These are phyloP conservation scores for Limonius californicus DNA, from an alignment of 1,140 invertebrate genomes.

Conservation along the genomic window DNA sequence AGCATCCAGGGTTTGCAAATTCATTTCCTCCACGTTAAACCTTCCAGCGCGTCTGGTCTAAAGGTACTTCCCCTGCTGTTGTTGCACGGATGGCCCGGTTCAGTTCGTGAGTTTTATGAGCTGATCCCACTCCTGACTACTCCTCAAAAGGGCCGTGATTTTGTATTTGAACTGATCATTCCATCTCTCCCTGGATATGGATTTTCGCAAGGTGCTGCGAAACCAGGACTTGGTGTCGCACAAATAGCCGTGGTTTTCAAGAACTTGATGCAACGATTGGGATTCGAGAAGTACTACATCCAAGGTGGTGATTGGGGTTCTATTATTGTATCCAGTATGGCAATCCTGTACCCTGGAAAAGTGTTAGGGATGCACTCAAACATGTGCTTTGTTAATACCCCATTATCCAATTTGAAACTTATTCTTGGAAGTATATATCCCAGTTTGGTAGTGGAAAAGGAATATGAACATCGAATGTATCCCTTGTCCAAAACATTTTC, in stretches of 20 bases:
- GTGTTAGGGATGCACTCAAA: conserved; percentile 66
- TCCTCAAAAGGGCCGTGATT: conserved; percentile 52
- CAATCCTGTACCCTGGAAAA: conserved; percentile 65
- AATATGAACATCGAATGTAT: conserved; percentile 57
- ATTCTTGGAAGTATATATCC: conserved; percentile 56
- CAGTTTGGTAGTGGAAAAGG: conserved; percentile 54
- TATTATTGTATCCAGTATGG: conserved; percentile 57
- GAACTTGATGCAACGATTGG: conserved; percentile 81
- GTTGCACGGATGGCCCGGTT: conserved; percentile 89
- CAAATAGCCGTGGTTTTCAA: conserved; percentile 72
- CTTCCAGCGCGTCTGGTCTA: conserved; percentile 53
- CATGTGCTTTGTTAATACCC: conserved; percentile 53
- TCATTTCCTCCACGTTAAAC: conserved; percentile 68
- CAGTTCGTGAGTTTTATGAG: conserved; percentile 81
- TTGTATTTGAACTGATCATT: conserved; percentile 75
- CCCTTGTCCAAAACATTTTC: conserved; percentile 53
- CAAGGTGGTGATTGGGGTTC: conserved; percentile 87
- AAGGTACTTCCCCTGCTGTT: conserved; percentile 69
- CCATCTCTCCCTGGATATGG: conserved; percentile 77
- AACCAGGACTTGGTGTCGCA: conserved; percentile 58
- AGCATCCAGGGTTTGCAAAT: conserved; percentile 70
- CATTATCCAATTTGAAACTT: conserved; percentile 48
- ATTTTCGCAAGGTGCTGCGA: conserved; percentile 68
- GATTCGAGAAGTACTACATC: conserved; percentile 70
- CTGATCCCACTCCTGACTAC: conserved; percentile 69